Evolutionary conservation across 2,113 vertebrate species (phyloP).

Genomic region (Coptodon bakossiorum): DNA sequence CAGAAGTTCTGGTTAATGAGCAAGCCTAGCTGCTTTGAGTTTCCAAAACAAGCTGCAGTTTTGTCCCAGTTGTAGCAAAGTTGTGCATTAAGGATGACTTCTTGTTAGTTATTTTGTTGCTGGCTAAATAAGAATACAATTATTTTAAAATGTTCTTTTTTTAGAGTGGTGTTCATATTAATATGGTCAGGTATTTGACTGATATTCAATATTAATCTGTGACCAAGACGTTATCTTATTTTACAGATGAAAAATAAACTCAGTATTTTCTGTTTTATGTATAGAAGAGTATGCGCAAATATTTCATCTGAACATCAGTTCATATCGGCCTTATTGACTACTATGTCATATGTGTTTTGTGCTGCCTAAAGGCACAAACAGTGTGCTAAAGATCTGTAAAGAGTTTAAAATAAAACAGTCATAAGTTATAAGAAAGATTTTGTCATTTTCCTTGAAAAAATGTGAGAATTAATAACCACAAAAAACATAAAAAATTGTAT

Average conservation of each 20-base stretch:
- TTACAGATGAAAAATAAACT: neutral
- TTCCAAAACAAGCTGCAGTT: neutral
- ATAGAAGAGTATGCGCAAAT: neutral
- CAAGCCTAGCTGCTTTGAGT: neutral
- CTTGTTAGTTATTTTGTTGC: neutral
- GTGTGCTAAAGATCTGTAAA: neutral
- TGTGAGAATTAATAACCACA: neutral
- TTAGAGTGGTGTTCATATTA: neutral
- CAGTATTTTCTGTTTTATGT: neutral
- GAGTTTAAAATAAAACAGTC: neutral
- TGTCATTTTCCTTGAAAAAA: neutral
- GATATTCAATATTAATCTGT: neutral
- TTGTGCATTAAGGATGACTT: neutral
- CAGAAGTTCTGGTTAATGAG: constrained; percentile 1
- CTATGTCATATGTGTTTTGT: neutral
- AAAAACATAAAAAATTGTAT: neutral
- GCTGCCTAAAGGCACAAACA: neutral
- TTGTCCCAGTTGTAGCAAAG: neutral
- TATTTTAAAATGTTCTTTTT: neutral
- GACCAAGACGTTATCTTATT: neutral
- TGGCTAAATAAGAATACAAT: neutral
- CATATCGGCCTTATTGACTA: neutral
- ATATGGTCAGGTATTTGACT: neutral
- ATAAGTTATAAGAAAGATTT: neutral
- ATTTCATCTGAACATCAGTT: neutral